These are phyloP conservation scores for Hippoglossus hippoglossus DNA, from an alignment of 2,797 vertebrate genomes.

Conservation along the genomic window DNA sequence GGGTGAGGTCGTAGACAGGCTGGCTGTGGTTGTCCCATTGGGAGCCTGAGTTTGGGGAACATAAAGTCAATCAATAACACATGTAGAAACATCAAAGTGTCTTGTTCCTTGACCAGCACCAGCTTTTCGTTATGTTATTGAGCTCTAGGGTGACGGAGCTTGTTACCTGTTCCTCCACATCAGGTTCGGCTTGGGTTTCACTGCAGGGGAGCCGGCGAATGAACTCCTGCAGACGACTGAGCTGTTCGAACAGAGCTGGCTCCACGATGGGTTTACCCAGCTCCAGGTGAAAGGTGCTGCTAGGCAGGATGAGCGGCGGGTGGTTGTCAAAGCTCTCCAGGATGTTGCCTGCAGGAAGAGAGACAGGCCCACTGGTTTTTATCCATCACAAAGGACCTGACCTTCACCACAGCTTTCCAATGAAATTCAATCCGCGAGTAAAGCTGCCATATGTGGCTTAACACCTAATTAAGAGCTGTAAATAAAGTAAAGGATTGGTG, in stretches of 20 bases:
- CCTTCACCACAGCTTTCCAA: not conserved
- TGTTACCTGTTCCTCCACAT: slow-evolving; percentile 68
- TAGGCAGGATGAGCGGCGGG: slow-evolving; percentile 86
- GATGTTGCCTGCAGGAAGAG: slow-evolving; percentile 76
- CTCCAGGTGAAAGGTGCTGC: slow-evolving; percentile 81
- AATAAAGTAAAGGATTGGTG: slow-evolving; percentile 9
- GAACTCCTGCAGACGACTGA: slow-evolving; percentile 73
- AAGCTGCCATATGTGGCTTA: slow-evolving; percentile 25
- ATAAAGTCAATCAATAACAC: slow-evolving; percentile 51
- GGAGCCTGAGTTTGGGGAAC: slow-evolving; percentile 36
- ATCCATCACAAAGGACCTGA: slow-evolving; percentile 7
- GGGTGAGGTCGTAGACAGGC: slow-evolving; percentile 40
- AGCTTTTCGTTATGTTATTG: slow-evolving; percentile 3
- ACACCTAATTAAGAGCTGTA: slow-evolving; percentile 19
- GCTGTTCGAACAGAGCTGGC: slow-evolving; percentile 74
- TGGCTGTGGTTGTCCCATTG: slow-evolving; percentile 13
- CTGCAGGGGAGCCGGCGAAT: slow-evolving; percentile 45
- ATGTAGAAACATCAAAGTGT: slow-evolving; percentile 35
- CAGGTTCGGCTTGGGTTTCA: slow-evolving; percentile 30
- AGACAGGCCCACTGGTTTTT: slow-evolving; percentile 1
- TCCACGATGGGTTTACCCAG: slow-evolving; percentile 77
- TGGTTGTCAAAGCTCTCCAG: slow-evolving; percentile 86
- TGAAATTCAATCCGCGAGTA: slow-evolving; percentile 17
- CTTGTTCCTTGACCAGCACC: slow-evolving; percentile 22
- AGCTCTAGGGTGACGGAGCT: slow-evolving; percentile 13